These are phyloP conservation scores for Rhorus exstirpatorius DNA, from an alignment of 2,888 invertebrate species.

Conservation along the genomic window DNA sequence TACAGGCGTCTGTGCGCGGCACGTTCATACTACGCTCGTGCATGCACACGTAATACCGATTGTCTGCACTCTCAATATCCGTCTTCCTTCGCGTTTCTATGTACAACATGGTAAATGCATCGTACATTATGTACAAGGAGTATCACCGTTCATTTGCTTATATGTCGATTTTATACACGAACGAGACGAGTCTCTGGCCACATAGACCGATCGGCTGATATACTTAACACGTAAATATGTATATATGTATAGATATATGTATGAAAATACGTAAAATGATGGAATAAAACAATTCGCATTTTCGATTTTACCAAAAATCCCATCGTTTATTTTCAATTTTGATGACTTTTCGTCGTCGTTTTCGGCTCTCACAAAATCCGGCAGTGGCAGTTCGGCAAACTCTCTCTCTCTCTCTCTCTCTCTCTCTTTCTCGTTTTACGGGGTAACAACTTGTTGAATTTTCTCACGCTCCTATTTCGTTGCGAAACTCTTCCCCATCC, in stretches of 20 bases:
- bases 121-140: slow-evolving; percentile 10
- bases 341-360: not conserved
- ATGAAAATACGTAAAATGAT: slow-evolving; percentile 47
- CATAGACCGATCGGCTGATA: slow-evolving; percentile 8
- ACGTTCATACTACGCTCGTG: slow-evolving; percentile 44
- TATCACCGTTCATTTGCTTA: slow-evolving; percentile 4
- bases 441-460: slow-evolving; percentile 55
- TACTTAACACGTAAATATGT: not conserved
- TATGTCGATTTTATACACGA: slow-evolving; percentile 13
- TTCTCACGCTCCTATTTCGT: slow-evolving; percentile 38
- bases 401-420: no score
- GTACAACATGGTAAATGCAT: slow-evolving; percentile 17
- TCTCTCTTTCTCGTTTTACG: slow-evolving; percentile 11
- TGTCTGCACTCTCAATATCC: slow-evolving; percentile 14
- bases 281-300: not conserved
- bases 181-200: slow-evolving; percentile 27
- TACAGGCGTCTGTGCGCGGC: slow-evolving; percentile 26
- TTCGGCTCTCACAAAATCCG: slow-evolving; percentile 7
- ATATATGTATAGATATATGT: no score
- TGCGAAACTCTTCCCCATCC: slow-evolving; percentile 27
- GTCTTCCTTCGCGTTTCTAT: slow-evolving; percentile 27
- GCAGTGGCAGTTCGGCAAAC: slow-evolving; percentile 13
- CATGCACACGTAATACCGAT: slow-evolving; percentile 43
- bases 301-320: not conserved
- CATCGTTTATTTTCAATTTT: slow-evolving; percentile 7